A percentile compares a stretch with the other conserved stretches of the same genome.
Conservation (phyloP, 2,113 vertebrate genomes). For the Gadus chalcogrammus region DNA sequence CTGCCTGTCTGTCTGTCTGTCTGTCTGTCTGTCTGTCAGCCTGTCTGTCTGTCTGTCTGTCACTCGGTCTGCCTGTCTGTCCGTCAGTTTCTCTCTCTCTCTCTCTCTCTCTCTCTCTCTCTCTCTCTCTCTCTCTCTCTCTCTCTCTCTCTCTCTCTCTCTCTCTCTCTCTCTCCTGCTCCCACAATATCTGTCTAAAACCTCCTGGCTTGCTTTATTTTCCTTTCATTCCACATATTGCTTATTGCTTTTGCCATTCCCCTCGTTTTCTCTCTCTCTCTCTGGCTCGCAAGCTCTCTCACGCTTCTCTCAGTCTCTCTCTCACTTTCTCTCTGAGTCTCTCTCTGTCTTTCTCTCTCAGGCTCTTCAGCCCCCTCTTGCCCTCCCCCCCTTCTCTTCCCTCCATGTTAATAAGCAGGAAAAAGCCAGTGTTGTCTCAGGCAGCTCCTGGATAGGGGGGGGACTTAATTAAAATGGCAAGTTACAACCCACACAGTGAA, state of each 20-base stretch:
- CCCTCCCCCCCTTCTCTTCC: constrained; percentile 23
- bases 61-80: too few relatives aligned
- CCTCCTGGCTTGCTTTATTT: too few relatives aligned
- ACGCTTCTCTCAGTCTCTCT: too few relatives aligned
- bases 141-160: constrained; percentile 55
- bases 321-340: too few relatives aligned
- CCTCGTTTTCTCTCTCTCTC: constrained; percentile 27
- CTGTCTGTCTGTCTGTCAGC: too few relatives aligned
- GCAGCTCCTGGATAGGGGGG: constrained; percentile 61
- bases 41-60: neutral
- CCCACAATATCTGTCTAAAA: neutral
- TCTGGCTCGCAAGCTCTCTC: constrained; percentile 7
- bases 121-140: constrained; percentile 15
- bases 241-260: neutral
- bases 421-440: constrained; percentile 47
- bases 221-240: too few relatives aligned
- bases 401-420: constrained; percentile 63
- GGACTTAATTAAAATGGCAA: constrained; percentile 78
- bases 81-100: constrained; percentile 9
- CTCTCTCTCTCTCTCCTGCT: constrained; percentile 1
- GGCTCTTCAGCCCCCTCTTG: constrained; percentile 13
- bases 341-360: constrained; percentile 13
- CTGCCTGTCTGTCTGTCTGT: neutral
- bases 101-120: constrained; percentile 7
- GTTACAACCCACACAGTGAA: constrained; percentile 71